Conservation (phyloP, 2,113 vertebrate genomes). For the Scortum barcoo region DNA sequence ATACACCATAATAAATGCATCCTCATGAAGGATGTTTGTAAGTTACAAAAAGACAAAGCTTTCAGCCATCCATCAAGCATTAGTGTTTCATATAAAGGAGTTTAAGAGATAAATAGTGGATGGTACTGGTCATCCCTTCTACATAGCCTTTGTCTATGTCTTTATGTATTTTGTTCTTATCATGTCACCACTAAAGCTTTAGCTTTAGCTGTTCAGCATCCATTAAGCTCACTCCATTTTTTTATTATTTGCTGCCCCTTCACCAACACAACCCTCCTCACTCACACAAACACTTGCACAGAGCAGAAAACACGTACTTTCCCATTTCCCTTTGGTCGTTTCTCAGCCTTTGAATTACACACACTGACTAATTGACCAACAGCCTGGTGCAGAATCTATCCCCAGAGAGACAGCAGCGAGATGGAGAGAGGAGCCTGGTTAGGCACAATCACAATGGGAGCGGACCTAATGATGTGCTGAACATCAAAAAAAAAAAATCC, state of each 20-base stretch:
- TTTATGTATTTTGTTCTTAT: neutral
- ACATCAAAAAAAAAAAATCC: conserved; percentile 60
- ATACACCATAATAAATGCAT: neutral
- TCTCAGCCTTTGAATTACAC: conserved; percentile 77
- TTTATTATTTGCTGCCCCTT: conserved; percentile 19
- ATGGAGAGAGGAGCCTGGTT: conserved; percentile 73
- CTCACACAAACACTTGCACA: conserved; percentile 17
- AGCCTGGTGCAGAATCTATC: conserved; percentile 72
- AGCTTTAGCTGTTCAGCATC: conserved; percentile 17
- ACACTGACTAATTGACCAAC: conserved; percentile 80
- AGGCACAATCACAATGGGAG: conserved; percentile 77
- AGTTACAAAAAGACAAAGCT: neutral
- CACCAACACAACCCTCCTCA: conserved; percentile 3
- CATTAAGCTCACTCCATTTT: conserved; percentile 13
- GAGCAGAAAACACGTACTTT: conserved; percentile 49
- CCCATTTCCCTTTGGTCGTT: conserved; percentile 64
- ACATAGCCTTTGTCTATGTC: neutral
- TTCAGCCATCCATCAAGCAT: neutral
- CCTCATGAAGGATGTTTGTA: neutral
- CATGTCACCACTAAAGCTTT: neutral
- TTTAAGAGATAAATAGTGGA: too few relatives aligned
- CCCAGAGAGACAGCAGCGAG: conserved; percentile 71
- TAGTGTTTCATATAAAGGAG: too few relatives aligned
- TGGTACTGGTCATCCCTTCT: neutral
- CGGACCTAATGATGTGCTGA: conserved; percentile 80